A percentile compares a stretch with the other conserved stretches of the same genome.
These are phyloP conservation scores for Alexandromys oeconomus DNA, from an alignment of 2,797 vertebrate species.

Conservation along the genomic window DNA sequence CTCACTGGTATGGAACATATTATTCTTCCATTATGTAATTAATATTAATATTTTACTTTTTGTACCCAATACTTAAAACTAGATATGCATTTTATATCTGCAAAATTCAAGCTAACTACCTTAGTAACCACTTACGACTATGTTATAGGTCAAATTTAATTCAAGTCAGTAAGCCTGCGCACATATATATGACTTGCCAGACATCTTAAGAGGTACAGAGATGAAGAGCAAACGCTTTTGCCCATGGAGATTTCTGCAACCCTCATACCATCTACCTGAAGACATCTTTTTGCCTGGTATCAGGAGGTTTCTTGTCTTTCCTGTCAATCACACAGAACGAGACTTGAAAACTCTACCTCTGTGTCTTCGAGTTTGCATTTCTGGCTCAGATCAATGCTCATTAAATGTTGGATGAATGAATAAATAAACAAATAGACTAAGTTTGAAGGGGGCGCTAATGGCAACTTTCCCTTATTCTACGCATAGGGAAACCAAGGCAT, in stretches of 20 bases:
- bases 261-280: not conserved
- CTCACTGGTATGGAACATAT: not conserved
- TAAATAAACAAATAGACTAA: not conserved
- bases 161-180: not conserved
- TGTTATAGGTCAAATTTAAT: not conserved
- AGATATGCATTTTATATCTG: not conserved
- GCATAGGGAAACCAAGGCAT: not conserved
- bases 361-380: not conserved
- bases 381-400: not conserved
- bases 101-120: not conserved
- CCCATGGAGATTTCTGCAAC: not conserved
- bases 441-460: not conserved
- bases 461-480: not conserved
- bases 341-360: not conserved
- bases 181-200: not conserved
- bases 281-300: no score
- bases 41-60: not conserved
- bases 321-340: not conserved
- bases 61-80: not conserved
- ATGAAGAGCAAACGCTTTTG: not conserved
- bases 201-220: not conserved
- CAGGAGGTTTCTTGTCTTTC: not conserved
- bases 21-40: slow-evolving; percentile 18
- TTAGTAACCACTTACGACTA: not conserved
- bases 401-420: not conserved